Base-by-base conservation (phyloP, 30 jellyfish, hydroid and myxozoan species). In the Rhopilema esculentum region DNA sequence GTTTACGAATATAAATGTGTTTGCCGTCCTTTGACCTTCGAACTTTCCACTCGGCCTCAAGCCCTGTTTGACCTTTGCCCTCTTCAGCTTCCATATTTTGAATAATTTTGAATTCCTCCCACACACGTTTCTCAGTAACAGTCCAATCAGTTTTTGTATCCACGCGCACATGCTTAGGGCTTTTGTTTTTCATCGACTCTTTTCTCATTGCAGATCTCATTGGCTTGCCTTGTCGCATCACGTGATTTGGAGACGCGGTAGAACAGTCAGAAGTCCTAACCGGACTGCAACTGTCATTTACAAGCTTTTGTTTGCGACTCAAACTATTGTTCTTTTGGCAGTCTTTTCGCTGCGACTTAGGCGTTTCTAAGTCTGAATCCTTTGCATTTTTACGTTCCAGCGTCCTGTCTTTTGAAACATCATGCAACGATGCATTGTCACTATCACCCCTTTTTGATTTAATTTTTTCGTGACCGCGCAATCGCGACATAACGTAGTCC, bases 1-100 rank as follows among this genome's bases (percentile, higher is more conserved):
- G 90, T 66, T 94, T 94, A 27, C 96, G 80, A 25, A 94, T 94
- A 73, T 94, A 94, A 66, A 94, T 92, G 84, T 94, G 99, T 53
- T 94, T 84, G 4, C 99, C 99, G 92, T 94, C 99, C 87, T 94
- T 94, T 49, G 99, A 94, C 66, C 99, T 95, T 16, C 97, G 92
- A 29, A 94, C 99, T 29, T 91, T 84, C 99, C 99, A 94, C 27
- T 93, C 98, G 24, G 97, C 97, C 82, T 93, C 98, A 27, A 87
- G 89, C 30, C 84, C 87, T 18, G 89, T 19, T 40, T 52, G 87
- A 40, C 82, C 96, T 78, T 87, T 83, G 80, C 86, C 88, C 75
- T 79, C 95, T 69, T 94, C 90, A 17, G 97, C 95, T 73, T 94
- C 99, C 97, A 89, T 87, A 63, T 96, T 89, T 75, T 94, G 99